phyloP scores from a whole-genome alignment of 2,888 invertebrate genomes.

The Pyrochroa serraticornis region DNA sequence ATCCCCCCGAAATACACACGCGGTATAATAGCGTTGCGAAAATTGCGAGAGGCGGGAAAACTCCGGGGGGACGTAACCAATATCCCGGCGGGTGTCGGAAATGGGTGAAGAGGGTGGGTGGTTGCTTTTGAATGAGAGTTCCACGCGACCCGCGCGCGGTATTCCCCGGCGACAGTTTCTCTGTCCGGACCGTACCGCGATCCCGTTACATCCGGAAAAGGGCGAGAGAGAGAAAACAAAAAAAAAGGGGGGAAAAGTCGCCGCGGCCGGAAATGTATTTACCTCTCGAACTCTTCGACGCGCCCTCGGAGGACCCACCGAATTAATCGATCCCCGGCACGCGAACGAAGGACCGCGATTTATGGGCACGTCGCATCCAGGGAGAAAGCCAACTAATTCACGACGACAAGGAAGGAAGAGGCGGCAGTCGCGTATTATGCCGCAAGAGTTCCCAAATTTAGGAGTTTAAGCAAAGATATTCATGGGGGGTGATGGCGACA shows the following conservation, averaged over 20 bases:
- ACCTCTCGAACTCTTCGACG: not conserved
- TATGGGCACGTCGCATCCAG: no score
- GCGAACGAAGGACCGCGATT: no score
- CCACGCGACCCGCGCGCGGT: not conserved
- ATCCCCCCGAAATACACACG: constrained; percentile 25
- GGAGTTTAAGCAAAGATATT: no score
- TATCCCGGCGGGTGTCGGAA: no score
- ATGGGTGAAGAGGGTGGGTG: constrained; percentile 3
- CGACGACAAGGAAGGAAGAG: no score
- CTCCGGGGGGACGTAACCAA: constrained; percentile 28
- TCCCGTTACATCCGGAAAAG: not conserved
- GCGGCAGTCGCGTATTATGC: no score
- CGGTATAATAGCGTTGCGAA: constrained; percentile 33
- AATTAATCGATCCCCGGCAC: not conserved
- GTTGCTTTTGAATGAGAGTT: no score
- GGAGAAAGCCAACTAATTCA: no score
- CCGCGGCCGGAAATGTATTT: constrained; percentile 5
- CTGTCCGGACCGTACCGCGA: constrained; percentile 7
- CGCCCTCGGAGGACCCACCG: no score
- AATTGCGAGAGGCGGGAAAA: constrained; percentile 37
- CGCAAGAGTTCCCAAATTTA: no score
- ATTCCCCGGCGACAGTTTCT: not conserved
- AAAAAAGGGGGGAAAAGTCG: not conserved
- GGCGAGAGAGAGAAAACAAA: not conserved
- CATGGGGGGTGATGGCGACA: no score